A percentile compares a stretch with the other conserved stretches of the same genome.
These are phyloP conservation scores for Conomelus anceps DNA, from an alignment of 2,888 invertebrate genomes.

Conservation along the genomic window DNA sequence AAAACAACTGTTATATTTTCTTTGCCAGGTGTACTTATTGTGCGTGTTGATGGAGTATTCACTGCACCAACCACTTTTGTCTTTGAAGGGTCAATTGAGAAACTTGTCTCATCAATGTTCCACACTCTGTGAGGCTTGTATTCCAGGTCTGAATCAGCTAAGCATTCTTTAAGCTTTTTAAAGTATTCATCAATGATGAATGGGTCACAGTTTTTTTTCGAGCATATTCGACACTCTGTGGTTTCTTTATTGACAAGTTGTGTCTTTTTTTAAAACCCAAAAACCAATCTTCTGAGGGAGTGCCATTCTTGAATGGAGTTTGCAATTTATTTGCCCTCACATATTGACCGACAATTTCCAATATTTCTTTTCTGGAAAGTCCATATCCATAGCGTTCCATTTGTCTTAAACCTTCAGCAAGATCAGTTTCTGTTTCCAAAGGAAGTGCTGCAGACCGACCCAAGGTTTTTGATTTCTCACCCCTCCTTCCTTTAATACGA, in stretches of 20 bases:
- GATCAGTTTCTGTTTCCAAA: constrained; percentile 32
- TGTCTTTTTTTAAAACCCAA: constrained; percentile 36
- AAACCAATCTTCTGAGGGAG: constrained; percentile 38
- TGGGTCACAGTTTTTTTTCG: constrained; percentile 35
- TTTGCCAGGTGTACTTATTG: constrained; percentile 36
- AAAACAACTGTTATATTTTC: constrained; percentile 37
- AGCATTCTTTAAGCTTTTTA: constrained; percentile 14
- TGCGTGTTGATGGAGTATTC: constrained; percentile 16
- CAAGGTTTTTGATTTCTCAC: constrained; percentile 27
- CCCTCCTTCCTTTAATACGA: constrained; percentile 29
- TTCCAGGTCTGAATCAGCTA: constrained; percentile 31
- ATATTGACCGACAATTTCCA: constrained; percentile 36
- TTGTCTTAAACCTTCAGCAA: constrained; percentile 33
- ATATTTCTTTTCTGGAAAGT: constrained; percentile 37
- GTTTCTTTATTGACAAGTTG: constrained; percentile 38
- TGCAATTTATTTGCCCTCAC: constrained; percentile 33
- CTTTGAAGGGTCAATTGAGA: constrained; percentile 31
- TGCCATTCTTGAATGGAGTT: constrained; percentile 37
- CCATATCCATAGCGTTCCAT: constrained; percentile 40
- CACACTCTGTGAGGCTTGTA: constrained; percentile 33
- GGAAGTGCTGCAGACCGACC: constrained; percentile 35
- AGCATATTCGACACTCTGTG: constrained; percentile 38
- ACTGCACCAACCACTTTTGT: constrained; percentile 23
- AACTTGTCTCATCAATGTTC: constrained; percentile 36
- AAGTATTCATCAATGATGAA: constrained; percentile 36